These are phyloP conservation scores for Encarsia formosa DNA, from an alignment of 2,888 invertebrate genomes.

Conservation along the genomic window DNA sequence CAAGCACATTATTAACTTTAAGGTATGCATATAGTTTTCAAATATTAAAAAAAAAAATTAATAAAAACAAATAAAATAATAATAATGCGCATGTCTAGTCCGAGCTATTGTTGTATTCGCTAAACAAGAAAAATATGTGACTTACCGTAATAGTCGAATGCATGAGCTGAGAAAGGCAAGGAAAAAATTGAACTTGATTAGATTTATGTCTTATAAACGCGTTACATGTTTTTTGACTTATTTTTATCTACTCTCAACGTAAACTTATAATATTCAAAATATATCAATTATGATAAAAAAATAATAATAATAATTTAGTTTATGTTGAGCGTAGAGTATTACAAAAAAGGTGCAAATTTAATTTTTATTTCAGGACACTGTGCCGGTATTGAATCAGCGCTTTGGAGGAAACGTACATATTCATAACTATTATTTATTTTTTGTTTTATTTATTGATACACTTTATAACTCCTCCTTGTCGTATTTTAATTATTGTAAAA, in stretches of 20 bases:
- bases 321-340: constrained; percentile 23
- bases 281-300: not conserved
- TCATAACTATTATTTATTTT: constrained; percentile 33
- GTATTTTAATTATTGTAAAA: too few relatives aligned
- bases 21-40: not conserved
- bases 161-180: constrained; percentile 71
- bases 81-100: constrained; percentile 8
- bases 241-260: constrained; percentile 24
- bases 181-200: constrained; percentile 50
- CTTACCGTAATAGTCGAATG: constrained; percentile 99
- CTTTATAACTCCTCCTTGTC: constrained; percentile 22
- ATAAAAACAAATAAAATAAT: not conserved
- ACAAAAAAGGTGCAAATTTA: constrained; percentile 24
- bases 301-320: not conserved
- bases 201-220: constrained; percentile 33
- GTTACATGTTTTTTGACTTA: constrained; percentile 21
- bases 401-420: constrained; percentile 51
- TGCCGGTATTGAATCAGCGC: constrained; percentile 31
- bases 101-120: constrained; percentile 12
- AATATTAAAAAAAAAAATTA: not conserved
- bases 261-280: constrained; percentile 4
- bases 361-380: constrained; percentile 28
- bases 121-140: constrained; percentile 65
- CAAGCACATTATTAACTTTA: not conserved
- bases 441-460: too few relatives aligned